Evolutionary conservation across 1,140 invertebrate species (phyloP), one percentile per base, ranked within the genome.

Genomic region (Aphelenchoides avenae): DNA sequence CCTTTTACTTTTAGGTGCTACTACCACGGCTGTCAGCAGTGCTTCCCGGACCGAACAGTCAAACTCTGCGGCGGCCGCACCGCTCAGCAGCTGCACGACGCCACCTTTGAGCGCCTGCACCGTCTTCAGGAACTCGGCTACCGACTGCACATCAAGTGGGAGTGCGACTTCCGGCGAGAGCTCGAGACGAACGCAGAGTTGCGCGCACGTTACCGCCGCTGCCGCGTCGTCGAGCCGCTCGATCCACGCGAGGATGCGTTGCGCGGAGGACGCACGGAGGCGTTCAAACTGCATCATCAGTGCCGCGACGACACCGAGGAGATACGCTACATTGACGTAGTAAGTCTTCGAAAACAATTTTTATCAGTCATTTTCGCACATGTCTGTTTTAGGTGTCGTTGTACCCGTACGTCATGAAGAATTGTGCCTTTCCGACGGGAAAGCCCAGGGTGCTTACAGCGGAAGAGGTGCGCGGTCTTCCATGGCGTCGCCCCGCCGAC

Each of bases 211-310:
- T 52, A 30, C 13, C 34, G 11, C 4, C 24, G 33, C 4, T 20
- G 15, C n/a, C 30, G 20, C 15, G 30, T 24, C 18, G 37, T 44
- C 1, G 3, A 29, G 1, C 51, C 51, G 2, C 6, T 52, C 24
- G 51, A 52, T 20, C 47, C 47, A 11, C 27, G 51, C 0, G 47
- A 52, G 20, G 48, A 52, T 13, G 30, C 29, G 5, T 24, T 52
- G 13, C 2, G 48, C 2, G 51, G 51, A 1, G 51, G 51, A n/a
- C 5, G 51, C n/a, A 53, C 47, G 5, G 48, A 52, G 15, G 39
- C 51, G 13, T 52, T 52, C 18, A 54, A 47, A 15, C 18, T 52
- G 2, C 46, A 54, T n/a, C 47, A 52, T 29, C n/a, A 29, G 27
- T 52, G 51, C 36, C 1, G 2, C 1, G 1, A 3, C 0, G 24